Percentiles rank a stretch among this genome's conserved stretches.
These are phyloP conservation scores for Balaeniceps rex DNA, from an alignment of 2,113 vertebrate genomes.

Conservation along the genomic window DNA sequence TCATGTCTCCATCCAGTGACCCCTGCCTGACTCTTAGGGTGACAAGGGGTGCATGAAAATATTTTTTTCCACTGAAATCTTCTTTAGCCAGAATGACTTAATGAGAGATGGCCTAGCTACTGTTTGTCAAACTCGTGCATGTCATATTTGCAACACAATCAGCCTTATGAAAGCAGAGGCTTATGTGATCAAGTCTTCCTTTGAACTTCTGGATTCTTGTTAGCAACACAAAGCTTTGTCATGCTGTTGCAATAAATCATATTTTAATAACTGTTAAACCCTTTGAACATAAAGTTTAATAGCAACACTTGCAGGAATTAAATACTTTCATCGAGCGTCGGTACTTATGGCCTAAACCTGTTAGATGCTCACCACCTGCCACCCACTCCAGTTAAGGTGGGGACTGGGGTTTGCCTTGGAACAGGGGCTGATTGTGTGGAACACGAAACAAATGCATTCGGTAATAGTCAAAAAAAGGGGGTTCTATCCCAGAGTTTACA, in stretches of 20 bases:
- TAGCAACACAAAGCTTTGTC: background rate
- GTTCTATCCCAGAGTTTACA: background rate
- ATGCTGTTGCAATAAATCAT: background rate
- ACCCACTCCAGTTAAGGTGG: background rate
- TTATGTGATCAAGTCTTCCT: conserved; percentile 29
- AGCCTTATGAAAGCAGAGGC: background rate
- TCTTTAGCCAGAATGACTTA: background rate
- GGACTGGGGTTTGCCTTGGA: background rate
- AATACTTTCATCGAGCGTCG: accelerated
- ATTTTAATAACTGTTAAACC: conserved; percentile 21
- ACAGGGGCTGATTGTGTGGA: background rate
- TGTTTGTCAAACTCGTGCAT: background rate
- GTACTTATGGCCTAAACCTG: background rate
- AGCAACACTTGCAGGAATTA: background rate
- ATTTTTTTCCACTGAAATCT: background rate
- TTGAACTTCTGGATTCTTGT: background rate
- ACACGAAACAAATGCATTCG: background rate
- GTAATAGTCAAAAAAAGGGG: background rate
- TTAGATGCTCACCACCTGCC: background rate
- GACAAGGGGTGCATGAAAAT: background rate
- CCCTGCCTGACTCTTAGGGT: background rate
- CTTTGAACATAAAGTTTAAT: conserved; percentile 1
- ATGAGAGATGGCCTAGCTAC: background rate
- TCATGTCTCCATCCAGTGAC: background rate
- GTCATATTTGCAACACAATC: background rate